phyloP scores from a whole-genome alignment of 2,888 invertebrate genomes.

The Listrodromus nycthemerus region DNA sequence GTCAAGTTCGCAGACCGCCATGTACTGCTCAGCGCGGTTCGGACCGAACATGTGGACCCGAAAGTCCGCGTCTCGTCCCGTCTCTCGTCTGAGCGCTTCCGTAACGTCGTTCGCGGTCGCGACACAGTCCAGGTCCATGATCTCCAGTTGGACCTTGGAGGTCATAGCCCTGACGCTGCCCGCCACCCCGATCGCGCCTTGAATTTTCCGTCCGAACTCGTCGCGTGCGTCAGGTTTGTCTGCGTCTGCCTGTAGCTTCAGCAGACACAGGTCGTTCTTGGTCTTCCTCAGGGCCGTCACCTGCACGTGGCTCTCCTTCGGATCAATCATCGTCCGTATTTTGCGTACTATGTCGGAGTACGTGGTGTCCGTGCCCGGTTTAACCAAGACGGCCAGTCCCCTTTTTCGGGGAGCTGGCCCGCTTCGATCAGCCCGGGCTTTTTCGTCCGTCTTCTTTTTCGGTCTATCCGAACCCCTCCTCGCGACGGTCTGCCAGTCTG shows the following conservation, averaged over 20 bases:
- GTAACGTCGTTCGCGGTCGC: too few relatives aligned
- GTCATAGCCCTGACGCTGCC: slow-evolving; percentile 37
- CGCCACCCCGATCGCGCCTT: too few relatives aligned
- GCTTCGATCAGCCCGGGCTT: slow-evolving; percentile 13
- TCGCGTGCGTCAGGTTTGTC: too few relatives aligned
- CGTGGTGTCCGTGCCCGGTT: slow-evolving; percentile 35
- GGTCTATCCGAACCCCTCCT: too few relatives aligned
- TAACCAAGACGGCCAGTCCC: slow-evolving; percentile 44
- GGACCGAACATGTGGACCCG: slow-evolving; percentile 53
- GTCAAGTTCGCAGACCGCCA: slow-evolving; percentile 54
- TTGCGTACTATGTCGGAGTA: slow-evolving; percentile 50
- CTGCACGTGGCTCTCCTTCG: too few relatives aligned
- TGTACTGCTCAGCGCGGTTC: slow-evolving; percentile 51
- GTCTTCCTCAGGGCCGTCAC: slow-evolving; percentile 47
- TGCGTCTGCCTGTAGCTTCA: too few relatives aligned
- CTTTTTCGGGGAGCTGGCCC: not conserved
- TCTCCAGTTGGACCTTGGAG: not conserved
- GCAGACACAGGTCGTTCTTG: slow-evolving; percentile 49
- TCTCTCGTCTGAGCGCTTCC: not conserved
- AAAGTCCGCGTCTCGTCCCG: slow-evolving; percentile 46
- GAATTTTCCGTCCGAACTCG: too few relatives aligned
- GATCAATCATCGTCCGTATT: slow-evolving; percentile 11
- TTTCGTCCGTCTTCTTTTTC: not conserved
- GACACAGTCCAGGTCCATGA: too few relatives aligned
- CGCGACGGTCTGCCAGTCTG: slow-evolving; percentile 22